Conservation (phyloP, 2,113 vertebrate genomes). For the Larimichthys polyactis region DNA sequence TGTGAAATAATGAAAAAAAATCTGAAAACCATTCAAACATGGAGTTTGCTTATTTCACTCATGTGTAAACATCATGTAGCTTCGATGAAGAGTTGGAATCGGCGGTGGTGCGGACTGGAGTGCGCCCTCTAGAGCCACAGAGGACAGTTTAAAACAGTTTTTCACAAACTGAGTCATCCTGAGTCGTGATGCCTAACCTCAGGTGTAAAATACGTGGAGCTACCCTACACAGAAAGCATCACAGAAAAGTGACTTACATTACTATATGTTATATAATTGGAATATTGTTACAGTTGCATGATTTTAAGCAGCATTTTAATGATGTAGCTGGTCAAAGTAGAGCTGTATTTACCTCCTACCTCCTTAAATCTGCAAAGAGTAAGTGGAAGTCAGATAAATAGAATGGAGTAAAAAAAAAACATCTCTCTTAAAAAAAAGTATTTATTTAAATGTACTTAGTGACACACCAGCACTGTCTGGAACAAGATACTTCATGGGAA, state of each 20-base stretch:
- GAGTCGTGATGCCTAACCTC: not conserved
- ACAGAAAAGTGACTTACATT: not conserved
- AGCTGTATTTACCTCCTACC: not conserved
- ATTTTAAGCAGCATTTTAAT: not conserved
- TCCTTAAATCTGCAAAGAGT: not conserved
- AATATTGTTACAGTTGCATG: not conserved
- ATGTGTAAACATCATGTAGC: not conserved
- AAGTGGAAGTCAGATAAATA: not conserved
- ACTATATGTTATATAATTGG: not conserved
- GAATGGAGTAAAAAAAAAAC: too few species aligned
- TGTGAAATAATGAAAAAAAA: not conserved
- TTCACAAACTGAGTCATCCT: not conserved
- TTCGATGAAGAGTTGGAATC: not conserved
- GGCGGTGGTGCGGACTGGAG: not conserved
- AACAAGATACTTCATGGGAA: not conserved
- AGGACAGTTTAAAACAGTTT: not conserved
- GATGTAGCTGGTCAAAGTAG: not conserved
- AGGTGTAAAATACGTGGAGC: not conserved
- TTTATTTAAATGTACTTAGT: not conserved
- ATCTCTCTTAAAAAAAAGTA: not conserved
- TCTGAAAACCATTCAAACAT: not conserved
- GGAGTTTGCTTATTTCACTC: not conserved
- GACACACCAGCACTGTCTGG: not conserved
- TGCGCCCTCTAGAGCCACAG: not conserved
- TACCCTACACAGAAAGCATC: not conserved